phyloP scores from a whole-genome alignment of 1,140 invertebrate genomes.

The Sogatella furcifera region DNA sequence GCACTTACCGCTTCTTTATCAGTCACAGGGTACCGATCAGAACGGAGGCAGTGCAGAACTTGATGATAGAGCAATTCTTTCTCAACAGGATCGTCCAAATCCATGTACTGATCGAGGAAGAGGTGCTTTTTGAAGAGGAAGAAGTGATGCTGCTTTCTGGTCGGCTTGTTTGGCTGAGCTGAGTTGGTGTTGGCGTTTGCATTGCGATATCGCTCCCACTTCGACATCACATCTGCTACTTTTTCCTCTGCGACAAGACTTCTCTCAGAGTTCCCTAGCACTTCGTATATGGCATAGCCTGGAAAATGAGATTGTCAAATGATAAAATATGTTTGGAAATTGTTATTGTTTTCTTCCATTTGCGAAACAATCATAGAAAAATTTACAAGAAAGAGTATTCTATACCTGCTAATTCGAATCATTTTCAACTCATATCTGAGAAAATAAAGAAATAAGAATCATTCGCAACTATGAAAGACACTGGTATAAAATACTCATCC shows the following conservation, averaged over 20 bases:
- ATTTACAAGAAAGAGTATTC: too few species aligned
- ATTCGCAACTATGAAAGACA: too few species aligned
- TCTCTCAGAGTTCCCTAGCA: conserved; percentile 69
- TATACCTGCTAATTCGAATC: too few species aligned
- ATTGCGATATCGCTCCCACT: conserved; percentile 80
- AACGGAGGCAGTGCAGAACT: conserved; percentile 77
- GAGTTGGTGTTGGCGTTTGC: conserved; percentile 34
- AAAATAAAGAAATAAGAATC: too few species aligned
- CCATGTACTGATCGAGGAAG: conserved; percentile 77
- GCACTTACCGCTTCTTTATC: conserved; percentile 27
- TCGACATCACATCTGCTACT: conserved; percentile 86
- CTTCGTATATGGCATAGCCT: conserved; percentile 47
- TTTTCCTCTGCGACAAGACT: conserved; percentile 76
- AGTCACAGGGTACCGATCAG: conserved; percentile 52
- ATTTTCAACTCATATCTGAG: too few species aligned
- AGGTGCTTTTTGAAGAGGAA: conserved; percentile 88
- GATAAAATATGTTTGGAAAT: too few species aligned
- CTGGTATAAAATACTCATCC: too few species aligned
- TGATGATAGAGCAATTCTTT: conserved; percentile 95
- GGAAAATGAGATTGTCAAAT: too few species aligned
- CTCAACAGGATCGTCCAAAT: conserved; percentile 77
- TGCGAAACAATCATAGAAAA: too few species aligned
- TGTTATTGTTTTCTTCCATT: too few species aligned
- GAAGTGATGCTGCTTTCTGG: conserved; percentile 38
- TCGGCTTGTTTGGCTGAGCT: conserved; percentile 29